Conservation (phyloP, 1,140 invertebrate genomes). For the Drosophila malerkotliana region DNA sequence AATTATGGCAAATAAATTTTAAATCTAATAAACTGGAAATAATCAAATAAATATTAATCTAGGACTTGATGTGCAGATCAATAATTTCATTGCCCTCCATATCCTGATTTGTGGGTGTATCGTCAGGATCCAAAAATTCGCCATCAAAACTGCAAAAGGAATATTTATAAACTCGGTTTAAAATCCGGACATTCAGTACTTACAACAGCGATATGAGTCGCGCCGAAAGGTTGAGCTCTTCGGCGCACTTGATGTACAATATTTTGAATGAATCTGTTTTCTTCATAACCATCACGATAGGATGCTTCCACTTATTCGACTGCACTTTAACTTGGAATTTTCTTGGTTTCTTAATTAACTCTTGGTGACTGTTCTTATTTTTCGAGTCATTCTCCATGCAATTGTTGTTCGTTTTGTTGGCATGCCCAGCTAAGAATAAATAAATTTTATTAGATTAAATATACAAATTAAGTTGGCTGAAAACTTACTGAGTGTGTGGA, state of each 20-base stretch:
- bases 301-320: slow-evolving; percentile 59
- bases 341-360: slow-evolving; percentile 23
- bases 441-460: neutral
- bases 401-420: slow-evolving; percentile 34
- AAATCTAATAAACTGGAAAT: neutral
- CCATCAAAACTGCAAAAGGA: slow-evolving; percentile 67
- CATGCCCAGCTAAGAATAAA: slow-evolving; percentile 51
- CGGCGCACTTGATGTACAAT: slow-evolving; percentile 72
- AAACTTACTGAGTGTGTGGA: slow-evolving; percentile 64
- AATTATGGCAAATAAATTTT: neutral
- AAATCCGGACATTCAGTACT: neutral
- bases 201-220: slow-evolving; percentile 44
- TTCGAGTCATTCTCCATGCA: neutral
- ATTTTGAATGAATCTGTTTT: slow-evolving; percentile 68
- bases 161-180: neutral
- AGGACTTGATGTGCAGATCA: slow-evolving; percentile 41
- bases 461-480: neutral
- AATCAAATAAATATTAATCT: neutral
- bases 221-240: slow-evolving; percentile 59
- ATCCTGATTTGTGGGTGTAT: slow-evolving; percentile 68
- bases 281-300: slow-evolving; percentile 56
- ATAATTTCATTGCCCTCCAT: slow-evolving; percentile 77
- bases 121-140: slow-evolving; percentile 59
- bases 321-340: slow-evolving; percentile 72
- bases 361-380: neutral